These are phyloP conservation scores for Ornithoptera alexandrae DNA, from an alignment of 2,888 invertebrate genomes.

Conservation along the genomic window DNA sequence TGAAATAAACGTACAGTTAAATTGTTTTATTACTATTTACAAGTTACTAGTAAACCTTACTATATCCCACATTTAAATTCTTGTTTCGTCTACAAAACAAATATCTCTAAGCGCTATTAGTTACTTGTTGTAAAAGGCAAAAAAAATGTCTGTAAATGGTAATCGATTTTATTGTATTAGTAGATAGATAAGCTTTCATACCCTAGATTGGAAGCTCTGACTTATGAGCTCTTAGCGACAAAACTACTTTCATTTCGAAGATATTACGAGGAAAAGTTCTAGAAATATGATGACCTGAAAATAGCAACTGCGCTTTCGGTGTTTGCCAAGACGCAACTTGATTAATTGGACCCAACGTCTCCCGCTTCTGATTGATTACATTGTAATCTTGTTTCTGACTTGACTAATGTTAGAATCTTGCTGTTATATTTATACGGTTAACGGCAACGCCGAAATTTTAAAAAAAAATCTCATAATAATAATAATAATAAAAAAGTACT, in stretches of 20 bases:
- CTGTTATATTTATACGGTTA: conserved; percentile 8
- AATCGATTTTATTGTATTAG: no score
- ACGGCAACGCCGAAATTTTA: not conserved
- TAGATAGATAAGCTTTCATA: not conserved
- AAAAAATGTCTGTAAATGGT: not conserved
- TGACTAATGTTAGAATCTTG: conserved; percentile 56
- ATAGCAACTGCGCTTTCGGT: conserved; percentile 40
- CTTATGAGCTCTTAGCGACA: not conserved
- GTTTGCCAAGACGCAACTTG: conserved; percentile 57
- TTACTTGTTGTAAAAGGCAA: no score
- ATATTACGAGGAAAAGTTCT: not conserved
- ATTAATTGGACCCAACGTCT: conserved; percentile 67
- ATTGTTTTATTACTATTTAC: no score
- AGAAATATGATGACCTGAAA: conserved; percentile 23
- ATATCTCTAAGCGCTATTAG: no score
- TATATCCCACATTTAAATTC: no score
- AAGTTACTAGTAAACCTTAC: no score
- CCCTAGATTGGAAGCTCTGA: not conserved
- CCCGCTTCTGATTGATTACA: conserved; percentile 70
- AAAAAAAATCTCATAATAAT: not conserved
- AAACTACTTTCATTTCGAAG: not conserved
- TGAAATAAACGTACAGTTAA: no score
- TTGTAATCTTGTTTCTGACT: conserved; percentile 76
- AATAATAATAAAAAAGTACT: not conserved
- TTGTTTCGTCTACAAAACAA: no score